These are phyloP conservation scores for Dicerorhinus sumatrensis DNA, from an alignment of 2,113 vertebrate species.

Conservation along the genomic window DNA sequence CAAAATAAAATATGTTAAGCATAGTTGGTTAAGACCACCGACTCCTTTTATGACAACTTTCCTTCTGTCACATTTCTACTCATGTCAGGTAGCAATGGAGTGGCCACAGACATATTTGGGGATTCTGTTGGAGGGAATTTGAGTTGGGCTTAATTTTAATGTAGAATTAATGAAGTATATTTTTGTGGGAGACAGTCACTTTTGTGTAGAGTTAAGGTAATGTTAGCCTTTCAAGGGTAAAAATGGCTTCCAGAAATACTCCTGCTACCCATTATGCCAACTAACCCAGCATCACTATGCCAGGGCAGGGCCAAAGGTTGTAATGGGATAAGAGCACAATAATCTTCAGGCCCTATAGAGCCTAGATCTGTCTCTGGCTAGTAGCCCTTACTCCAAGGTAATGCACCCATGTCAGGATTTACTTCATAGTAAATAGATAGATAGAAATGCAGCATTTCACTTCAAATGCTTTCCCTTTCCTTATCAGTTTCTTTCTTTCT, in stretches of 20 bases:
- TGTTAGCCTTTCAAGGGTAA: slow-evolving; percentile 25
- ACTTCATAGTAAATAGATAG: background rate
- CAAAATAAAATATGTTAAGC: background rate
- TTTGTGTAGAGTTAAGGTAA: background rate
- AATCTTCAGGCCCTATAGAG: background rate
- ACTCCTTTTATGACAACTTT: background rate
- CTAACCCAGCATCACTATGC: background rate
- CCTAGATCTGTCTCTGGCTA: background rate
- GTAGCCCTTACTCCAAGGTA: background rate
- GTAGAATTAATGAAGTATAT: background rate
- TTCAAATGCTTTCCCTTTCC: background rate
- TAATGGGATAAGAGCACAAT: background rate
- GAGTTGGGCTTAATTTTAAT: background rate
- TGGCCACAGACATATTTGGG: background rate
- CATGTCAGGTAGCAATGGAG: background rate
- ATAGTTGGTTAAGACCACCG: background rate
- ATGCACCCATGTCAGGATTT: background rate
- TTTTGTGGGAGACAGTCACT: background rate
- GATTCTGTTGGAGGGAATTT: background rate
- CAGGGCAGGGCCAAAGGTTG: background rate
- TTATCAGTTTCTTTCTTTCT: background rate
- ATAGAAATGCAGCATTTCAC: background rate
- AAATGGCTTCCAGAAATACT: background rate
- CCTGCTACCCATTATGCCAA: background rate
- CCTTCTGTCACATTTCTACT: background rate